Conservation (phyloP, 2,888 invertebrate species). For the Caenorhabditis afra region DNA sequence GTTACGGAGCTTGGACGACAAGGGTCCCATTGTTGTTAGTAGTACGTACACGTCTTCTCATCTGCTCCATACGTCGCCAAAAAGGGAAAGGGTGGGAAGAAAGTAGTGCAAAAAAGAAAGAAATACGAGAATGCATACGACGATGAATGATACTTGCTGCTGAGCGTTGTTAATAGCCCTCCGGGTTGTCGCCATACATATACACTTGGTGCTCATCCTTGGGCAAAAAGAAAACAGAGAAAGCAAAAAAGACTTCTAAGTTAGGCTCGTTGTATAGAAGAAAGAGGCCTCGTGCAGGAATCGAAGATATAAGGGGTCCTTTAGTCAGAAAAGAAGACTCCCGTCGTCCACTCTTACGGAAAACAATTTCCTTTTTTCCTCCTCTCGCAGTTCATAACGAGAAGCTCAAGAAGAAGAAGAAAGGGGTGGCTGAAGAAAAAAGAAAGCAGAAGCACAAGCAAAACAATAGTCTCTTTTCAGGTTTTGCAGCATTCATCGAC, state of each 20-base stretch:
- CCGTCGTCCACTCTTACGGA: constrained; percentile 28
- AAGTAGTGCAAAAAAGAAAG: constrained; percentile 39
- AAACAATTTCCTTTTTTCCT: constrained; percentile 42
- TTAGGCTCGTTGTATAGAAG: constrained; percentile 16
- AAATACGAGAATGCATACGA: constrained; percentile 48
- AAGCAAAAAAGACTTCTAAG: constrained; percentile 27
- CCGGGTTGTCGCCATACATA: constrained; percentile 52
- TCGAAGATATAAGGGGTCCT: constrained; percentile 3
- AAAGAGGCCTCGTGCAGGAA: neutral
- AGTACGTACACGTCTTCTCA: constrained; percentile 24
- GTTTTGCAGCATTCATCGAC: constrained; percentile 19
- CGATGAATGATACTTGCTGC: constrained; percentile 56
- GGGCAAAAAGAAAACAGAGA: constrained; percentile 27
- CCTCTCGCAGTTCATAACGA: constrained; percentile 39
- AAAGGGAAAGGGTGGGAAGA: constrained; percentile 4
- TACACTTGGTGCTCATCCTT: constrained; percentile 47
- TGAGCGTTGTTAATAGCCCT: constrained; percentile 59
- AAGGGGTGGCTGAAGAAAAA: constrained; percentile 2
- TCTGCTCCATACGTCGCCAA: constrained; percentile 21
- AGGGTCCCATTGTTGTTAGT: constrained; percentile 35
- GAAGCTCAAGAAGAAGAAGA: constrained; percentile 18
- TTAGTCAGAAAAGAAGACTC: constrained; percentile 26
- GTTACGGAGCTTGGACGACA: constrained; percentile 34
- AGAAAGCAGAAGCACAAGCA: neutral
- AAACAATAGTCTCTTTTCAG: constrained; percentile 27